Evolutionary conservation across 2,113 vertebrate genomes (phyloP).

Genomic region (Eira barbara): DNA sequence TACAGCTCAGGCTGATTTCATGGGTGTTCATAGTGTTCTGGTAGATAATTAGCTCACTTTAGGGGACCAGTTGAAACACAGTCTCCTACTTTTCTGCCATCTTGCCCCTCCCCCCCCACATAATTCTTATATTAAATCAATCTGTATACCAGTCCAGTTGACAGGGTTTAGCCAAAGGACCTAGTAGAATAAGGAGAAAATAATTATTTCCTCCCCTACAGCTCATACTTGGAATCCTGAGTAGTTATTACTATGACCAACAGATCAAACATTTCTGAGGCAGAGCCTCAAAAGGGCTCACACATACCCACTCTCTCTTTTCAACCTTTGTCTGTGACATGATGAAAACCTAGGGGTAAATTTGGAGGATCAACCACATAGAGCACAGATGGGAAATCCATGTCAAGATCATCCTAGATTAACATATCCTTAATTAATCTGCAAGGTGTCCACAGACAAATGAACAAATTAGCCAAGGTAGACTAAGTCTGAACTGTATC

Average conservation of each 20-base stretch:
- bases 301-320: not conserved
- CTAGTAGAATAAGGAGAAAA: not conserved
- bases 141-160: not conserved
- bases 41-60: too few species aligned
- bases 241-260: not conserved
- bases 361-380: not conserved
- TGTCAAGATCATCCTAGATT: not conserved
- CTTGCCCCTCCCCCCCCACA: not conserved
- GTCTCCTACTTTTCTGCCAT: too few species aligned
- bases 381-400: not conserved
- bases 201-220: not conserved
- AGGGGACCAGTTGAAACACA: too few species aligned
- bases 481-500: not conserved
- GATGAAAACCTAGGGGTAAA: not conserved
- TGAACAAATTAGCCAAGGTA: not conserved
- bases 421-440: not conserved
- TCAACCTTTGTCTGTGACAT: not conserved
- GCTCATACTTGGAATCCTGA: not conserved
- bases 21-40: too few species aligned
- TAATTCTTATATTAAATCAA: not conserved
- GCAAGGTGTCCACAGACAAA: not conserved
- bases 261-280: not conserved
- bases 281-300: not conserved
- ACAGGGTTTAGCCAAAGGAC: not conserved
- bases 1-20: too few species aligned